Base-by-base conservation (phyloP, 2,888 invertebrate species). In the Schizaphis graminum region DNA sequence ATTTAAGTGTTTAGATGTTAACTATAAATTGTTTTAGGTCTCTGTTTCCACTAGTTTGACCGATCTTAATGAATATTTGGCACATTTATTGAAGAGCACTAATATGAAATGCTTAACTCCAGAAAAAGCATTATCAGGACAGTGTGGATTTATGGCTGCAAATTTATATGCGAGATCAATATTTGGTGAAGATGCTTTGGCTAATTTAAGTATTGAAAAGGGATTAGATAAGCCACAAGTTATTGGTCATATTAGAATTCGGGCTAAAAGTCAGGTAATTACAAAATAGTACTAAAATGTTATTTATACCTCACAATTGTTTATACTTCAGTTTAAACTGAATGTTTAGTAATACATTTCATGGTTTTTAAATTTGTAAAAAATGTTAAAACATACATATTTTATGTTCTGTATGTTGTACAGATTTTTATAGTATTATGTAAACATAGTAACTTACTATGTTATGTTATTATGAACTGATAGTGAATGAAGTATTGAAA, bases 31-130 rank as follows among this genome's bases (percentile, higher is more conserved):
- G 93, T 95, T 95, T 88, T 95, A 96, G 96, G 97, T 98, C 86
- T 98, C 99, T 0, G 99, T 99, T 3, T 98, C 98, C 96, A 99
- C 99, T 1, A 97, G 97, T 91, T 97, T 99, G 95, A 98, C 98
- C 0, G 99, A 99, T 96, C 96, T 99, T 94, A 97, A 98, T 95
- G 98, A 98, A 95, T 99, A 99, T 96, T 96, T 99, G 94, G 97
- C 98, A 95, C 99, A 99, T 96, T 96, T 99, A 92, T 96, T 99
- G 94, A 97, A 98, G 95, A 98, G 98, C 95, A 99, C 99, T 94
- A 99, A 99, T 96, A 99, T 99, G 99, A 99, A 99, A 96, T 99
- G 99, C 96, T 97, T 99, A 94, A 99, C 99, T 3, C 99, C 99
- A 0, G 95, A 95, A 94, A 95, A 95, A 95, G 95, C 95, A 10